These are phyloP conservation scores for Somateria mollissima DNA, from an alignment of 2,797 vertebrate species.

Conservation along the genomic window DNA sequence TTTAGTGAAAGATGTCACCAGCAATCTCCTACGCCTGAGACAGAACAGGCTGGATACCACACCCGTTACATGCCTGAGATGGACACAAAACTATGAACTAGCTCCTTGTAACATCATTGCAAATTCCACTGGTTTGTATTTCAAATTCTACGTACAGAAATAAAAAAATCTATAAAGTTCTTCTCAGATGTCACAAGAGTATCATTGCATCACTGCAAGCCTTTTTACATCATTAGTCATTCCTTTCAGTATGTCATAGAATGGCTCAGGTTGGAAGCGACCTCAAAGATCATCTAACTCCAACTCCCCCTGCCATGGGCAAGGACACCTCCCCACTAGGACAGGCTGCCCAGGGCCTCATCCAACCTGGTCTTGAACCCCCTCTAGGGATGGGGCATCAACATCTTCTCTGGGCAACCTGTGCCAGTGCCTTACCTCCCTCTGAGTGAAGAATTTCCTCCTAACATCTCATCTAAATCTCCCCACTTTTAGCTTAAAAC, in stretches of 20 bases:
- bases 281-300: no score
- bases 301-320: no score
- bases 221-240: background rate
- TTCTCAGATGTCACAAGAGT: background rate
- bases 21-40: background rate
- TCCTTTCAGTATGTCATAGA: background rate
- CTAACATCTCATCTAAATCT: no score
- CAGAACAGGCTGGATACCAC: background rate
- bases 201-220: background rate
- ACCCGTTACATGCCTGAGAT: background rate
- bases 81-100: background rate
- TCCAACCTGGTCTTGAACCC: no score
- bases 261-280: no score
- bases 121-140: background rate
- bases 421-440: no score
- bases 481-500: no score
- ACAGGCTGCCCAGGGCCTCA: no score
- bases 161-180: background rate
- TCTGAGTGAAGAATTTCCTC: no score
- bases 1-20: background rate
- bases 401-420: no score
- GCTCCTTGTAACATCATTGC: background rate
- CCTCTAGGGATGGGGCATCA: no score
- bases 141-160: background rate
- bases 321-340: no score